Percentiles rank a stretch among this genome's conserved stretches.
These are phyloP conservation scores for Plemyria rubiginata DNA, from an alignment of 2,888 invertebrate genomes.

Conservation along the genomic window DNA sequence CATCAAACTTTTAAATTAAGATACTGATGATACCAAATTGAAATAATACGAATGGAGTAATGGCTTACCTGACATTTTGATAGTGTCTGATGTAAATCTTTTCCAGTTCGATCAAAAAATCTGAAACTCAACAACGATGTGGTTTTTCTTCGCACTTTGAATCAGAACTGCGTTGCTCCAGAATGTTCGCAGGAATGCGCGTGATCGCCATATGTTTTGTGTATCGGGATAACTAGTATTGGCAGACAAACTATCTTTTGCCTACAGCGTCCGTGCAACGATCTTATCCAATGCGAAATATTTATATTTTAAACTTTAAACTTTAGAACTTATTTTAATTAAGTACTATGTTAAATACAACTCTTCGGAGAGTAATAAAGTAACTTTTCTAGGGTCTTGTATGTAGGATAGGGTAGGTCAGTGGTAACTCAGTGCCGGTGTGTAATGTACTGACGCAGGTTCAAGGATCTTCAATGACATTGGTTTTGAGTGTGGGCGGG, in stretches of 20 bases:
- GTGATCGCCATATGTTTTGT: constrained; percentile 74
- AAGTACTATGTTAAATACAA: no score
- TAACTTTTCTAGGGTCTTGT: not conserved
- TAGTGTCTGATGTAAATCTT: constrained; percentile 4
- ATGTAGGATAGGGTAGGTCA: constrained; percentile 8
- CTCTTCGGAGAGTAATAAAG: not conserved
- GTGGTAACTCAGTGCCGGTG: constrained; percentile 22
- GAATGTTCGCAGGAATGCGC: constrained; percentile 67
- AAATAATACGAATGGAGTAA: not conserved
- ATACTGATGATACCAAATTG: constrained; percentile 33
- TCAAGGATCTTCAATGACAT: constrained; percentile 62
- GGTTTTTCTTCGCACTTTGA: constrained; percentile 54
- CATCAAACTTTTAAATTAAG: constrained; percentile 40
- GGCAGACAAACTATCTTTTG: constrained; percentile 43
- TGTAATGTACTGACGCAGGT: constrained; percentile 46
- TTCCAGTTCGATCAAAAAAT: constrained; percentile 9
- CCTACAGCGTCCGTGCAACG: constrained; percentile 5
- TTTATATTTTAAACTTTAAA: constrained; percentile 3
- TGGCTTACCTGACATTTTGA: constrained; percentile 37
- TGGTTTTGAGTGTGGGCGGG: constrained; percentile 63
- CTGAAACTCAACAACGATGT: constrained; percentile 34
- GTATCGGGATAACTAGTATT: constrained; percentile 61
- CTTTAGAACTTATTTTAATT: not conserved
- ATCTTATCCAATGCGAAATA: constrained; percentile 13
- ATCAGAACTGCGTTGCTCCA: constrained; percentile 68